Percentiles rank a stretch among this genome's conserved stretches.
phyloP scores from a whole-genome alignment of 2,113 vertebrate genomes.

The Sylvilagus bachmani region DNA sequence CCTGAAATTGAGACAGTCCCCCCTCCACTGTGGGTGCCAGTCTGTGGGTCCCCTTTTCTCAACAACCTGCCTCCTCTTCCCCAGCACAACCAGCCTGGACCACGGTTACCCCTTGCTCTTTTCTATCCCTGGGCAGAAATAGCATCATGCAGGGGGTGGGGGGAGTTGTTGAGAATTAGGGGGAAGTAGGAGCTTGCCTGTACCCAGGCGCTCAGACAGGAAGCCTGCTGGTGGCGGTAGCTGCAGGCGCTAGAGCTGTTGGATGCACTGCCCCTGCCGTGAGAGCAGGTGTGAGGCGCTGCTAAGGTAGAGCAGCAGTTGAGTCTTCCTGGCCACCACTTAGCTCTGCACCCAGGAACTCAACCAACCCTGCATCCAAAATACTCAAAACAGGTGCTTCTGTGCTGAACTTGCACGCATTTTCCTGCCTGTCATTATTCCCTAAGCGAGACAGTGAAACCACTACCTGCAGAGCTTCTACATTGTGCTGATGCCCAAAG shows the following conservation, averaged over 20 bases:
- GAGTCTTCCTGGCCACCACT: not conserved
- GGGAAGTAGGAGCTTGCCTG: no score
- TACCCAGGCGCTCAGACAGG: not conserved
- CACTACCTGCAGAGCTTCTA: not conserved
- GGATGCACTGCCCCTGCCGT: not conserved
- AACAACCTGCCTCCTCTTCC: not conserved
- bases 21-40: not conserved
- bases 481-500: no score
- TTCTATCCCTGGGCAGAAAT: not conserved
- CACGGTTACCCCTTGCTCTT: not conserved
- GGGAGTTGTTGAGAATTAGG: not conserved
- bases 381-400: not conserved
- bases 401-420: not conserved
- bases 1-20: not conserved
- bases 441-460: not conserved
- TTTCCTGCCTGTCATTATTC: not conserved
- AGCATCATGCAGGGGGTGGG: not conserved
- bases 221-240: not conserved
- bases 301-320: not conserved
- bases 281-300: rapidly evolving
- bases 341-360: not conserved
- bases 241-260: not conserved
- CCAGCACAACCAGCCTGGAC: rapidly evolving
- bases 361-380: not conserved
- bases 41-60: not conserved